Evolutionary conservation across 2,888 invertebrate species (phyloP), one percentile per base, ranked within the genome.

Genomic region (Pterobdella sp.): DNA sequence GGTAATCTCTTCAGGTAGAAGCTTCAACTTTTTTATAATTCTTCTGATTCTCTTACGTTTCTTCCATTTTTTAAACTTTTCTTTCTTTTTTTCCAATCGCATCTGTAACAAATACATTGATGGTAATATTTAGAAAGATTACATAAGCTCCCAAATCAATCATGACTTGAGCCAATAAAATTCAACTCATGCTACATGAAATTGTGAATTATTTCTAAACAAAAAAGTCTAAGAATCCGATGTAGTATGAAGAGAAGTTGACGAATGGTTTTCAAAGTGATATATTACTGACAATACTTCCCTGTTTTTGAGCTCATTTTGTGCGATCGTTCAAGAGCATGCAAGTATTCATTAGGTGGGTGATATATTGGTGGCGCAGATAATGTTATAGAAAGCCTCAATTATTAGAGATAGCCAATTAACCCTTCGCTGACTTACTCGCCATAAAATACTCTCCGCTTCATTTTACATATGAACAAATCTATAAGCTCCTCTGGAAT

Each of bases 371-470:
- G 7, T 22, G 10, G 49, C 22, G 49, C 49, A 42, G 49, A 42
- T 42, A 42, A 42, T 42, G 49, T 42, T 42, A 42, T 42, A 7
- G 49, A 22, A 7, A 22, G 10, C 22, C 49, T 42, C 49, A 42
- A 42, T 42, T 42, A 42, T 42, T 42, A 42, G 49, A 42, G 49
- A 42, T 42, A 42, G 49, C 49, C 49, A 42, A 42, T 42, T 42
- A 42, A 42, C 49, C 49, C 49, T 7, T 42, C 49, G 7, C 7
- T 22, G 49, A 42, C 49, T 42, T 42, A 42, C 49, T 42, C 49
- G 10, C 22, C 49, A 22, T 42, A 42, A 42, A 42, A 42, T 42
- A 42, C 49, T 22, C 49, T 7, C 7, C 49, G 49, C 7, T 42
- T 7, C 22, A 14, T 42, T 42, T 22, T 42, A 42, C 49, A 22